Evolutionary conservation across 2,797 vertebrate genomes (phyloP).

Genomic region (Buphagus erythrorhynchus): DNA sequence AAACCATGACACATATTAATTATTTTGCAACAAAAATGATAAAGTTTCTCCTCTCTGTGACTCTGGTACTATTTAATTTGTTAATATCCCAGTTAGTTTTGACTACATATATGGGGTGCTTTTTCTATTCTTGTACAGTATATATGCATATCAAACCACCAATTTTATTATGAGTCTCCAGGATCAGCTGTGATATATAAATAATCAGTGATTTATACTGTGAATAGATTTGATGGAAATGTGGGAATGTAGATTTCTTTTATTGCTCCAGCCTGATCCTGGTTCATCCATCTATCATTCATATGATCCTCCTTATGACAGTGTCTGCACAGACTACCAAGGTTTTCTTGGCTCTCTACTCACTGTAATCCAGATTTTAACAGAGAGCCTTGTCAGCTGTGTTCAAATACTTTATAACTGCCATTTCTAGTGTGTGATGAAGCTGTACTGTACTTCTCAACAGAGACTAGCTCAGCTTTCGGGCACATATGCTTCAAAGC

Average conservation of each 20-base stretch:
- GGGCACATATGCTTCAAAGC: constrained; percentile 80
- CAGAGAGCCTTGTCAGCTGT: constrained; percentile 46
- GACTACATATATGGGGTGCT: rapidly evolving
- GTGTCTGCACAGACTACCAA: background rate
- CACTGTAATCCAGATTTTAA: constrained; percentile 39
- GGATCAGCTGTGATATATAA: background rate
- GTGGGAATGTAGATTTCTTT: background rate
- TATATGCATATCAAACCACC: background rate
- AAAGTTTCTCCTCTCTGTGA: background rate
- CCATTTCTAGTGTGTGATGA: constrained; percentile 62
- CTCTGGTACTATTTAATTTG: background rate
- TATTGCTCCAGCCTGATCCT: background rate
- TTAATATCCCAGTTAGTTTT: background rate
- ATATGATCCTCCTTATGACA: background rate
- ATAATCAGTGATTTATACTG: background rate
- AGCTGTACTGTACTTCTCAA: constrained; percentile 70
- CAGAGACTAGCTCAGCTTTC: constrained; percentile 71
- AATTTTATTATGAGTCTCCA: background rate
- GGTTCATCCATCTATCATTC: background rate
- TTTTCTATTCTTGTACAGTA: background rate
- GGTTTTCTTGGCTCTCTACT: background rate
- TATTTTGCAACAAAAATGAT: background rate
- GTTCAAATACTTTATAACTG: constrained; percentile 73
- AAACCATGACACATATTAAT: background rate
- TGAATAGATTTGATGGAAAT: background rate